Base-by-base conservation (phyloP, 2,113 vertebrate genomes). In the Cranoglanis bouderius region DNA sequence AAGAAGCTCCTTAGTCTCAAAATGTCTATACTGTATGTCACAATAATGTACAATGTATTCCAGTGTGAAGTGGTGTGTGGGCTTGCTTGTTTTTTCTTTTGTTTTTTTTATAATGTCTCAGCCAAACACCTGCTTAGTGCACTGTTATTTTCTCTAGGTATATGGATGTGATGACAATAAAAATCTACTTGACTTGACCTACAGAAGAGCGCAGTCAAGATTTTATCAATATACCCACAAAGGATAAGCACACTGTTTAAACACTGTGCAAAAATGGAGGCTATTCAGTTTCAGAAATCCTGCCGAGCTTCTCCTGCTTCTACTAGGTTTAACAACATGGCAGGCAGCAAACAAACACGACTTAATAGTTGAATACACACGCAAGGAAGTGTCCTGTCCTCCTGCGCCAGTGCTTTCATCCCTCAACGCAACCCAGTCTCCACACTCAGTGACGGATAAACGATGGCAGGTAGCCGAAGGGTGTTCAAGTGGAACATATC, bases 401-500 rank as follows among this genome's bases (percentile, higher is more conserved):
- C 40, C 40, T 32, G 40, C 61, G 3, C 61, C 40, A 26, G 7
- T 67, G 72, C 81, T 87, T 86, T 83, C 90, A 89, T 91, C 88
- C 82, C 83, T 89, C 90, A 89, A 29, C 32, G n/a, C 49, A 63
- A 78, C 75, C 51, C 38, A 18, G 55, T 81, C 82, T 87, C 70
- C 40, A 85, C 67, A 90, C 87, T 51, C 74, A 40, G 38, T 77
- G 67, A 59, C n/a, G 86, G 67, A 74, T 90, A 85, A 87, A 91
- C 85, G 85, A 85, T 84, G 67, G 81, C 29, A 19, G 40, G 82
- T 40, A 85, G 59, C 82, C 74, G 21, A 87, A 77, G 88, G 59
- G 82, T 77, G 53, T 82, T 91, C 89, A 84, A 78, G 89, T 89
- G 89, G 87, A 91, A 90, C 77, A 82, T 61, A 75, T 81, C 88